Evolutionary conservation across 1,140 invertebrate species (phyloP), one percentile per base, ranked within the genome.

Genomic region (Acromyrmex charruanus): DNA sequence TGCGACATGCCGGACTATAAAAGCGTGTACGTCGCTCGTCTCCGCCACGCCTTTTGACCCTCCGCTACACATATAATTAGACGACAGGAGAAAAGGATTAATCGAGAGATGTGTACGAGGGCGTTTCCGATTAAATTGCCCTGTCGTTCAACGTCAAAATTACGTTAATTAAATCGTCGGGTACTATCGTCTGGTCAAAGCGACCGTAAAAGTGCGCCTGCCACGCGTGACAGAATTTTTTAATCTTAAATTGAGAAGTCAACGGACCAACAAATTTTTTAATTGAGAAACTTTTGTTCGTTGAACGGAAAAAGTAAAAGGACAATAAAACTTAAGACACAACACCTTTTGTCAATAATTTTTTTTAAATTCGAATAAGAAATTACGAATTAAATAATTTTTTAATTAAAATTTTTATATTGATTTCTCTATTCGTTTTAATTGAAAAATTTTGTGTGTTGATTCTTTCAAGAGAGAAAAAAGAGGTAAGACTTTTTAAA

Each of bases 1-100:
- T 89, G 59, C 35, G 65, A 87, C 87, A 65, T 28, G 61, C n/a
- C 28, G 55, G 35, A 53, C 75, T 77, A 90, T 90, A 90, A 90
- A 90, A 87, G 86, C 81, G 44, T 59, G 39, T 66, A 61, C 61
- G 49, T 18, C 31, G 39, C 18, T 18, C 18, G 25, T 49, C 39
- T 72, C 7, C 58, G 80, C 84, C 87, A 55, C 77, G 39, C 84
- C 84, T 89, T 89, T 89, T 39, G 84, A 59, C 35, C 58, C 68
- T 69, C 75, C 49, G 51, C 5, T 75, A 75, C 14, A 61, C n/a
- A 59, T 51, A 75, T 61, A 63, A 74, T 63, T 59, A 84, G 69
- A 75, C 25, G 69, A 63, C 28, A 35, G 69, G 39, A 69, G 66
- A 84, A 61, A 84, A 84, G 55, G 44, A 71, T 81, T 81, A 75